Evolutionary conservation across 2,888 invertebrate genomes (phyloP).

Genomic region (Plebejus argus): DNA sequence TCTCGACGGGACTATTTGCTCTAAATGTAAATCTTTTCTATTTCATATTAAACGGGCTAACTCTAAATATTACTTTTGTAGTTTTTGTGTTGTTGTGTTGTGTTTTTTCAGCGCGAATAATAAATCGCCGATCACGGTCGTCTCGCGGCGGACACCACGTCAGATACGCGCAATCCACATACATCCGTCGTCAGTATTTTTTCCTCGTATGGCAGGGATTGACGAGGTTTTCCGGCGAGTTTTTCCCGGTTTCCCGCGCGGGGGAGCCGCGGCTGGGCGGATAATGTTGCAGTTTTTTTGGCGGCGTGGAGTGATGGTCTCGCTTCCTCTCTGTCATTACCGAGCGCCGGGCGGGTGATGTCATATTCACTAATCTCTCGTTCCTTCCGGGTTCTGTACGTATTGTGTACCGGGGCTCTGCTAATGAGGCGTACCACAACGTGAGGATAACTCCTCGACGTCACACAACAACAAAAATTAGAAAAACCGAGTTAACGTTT

Average conservation of each 20-base stretch:
- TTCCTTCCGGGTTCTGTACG: neutral
- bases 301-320: neutral
- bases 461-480: no score
- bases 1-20: neutral
- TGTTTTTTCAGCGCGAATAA: neutral
- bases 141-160: neutral
- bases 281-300: slow-evolving; percentile 13
- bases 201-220: slow-evolving; percentile 6
- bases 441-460: no score
- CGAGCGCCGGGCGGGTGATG: slow-evolving; percentile 1
- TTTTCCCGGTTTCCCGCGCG: slow-evolving; percentile 32
- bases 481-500: no score
- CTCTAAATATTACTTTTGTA: neutral
- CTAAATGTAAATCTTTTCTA: neutral
- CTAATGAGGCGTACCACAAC: neutral
- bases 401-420: neutral
- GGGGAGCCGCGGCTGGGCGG: neutral
- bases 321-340: slow-evolving; percentile 13
- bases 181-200: neutral
- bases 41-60: neutral
- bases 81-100: no score
- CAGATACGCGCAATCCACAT: neutral
- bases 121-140: neutral
- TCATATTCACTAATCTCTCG: neutral
- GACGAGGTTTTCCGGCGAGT: slow-evolving; percentile 33